Conservation (phyloP, 2,113 vertebrate species). For the Chamaea fasciata region DNA sequence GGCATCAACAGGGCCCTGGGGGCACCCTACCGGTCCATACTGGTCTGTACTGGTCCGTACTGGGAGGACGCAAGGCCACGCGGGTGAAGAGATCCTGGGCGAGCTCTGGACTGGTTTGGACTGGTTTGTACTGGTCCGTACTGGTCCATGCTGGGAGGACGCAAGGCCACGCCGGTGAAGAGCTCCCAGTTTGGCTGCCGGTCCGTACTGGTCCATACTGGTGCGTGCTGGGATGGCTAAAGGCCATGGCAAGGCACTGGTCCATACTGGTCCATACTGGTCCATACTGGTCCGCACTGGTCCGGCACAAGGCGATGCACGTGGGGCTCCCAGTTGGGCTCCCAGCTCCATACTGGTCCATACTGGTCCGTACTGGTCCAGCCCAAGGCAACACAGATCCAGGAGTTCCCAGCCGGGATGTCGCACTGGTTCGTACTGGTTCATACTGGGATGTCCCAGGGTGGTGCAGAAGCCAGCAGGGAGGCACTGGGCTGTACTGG, state of each 20-base stretch:
- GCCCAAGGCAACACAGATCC: neutral
- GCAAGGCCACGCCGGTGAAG: neutral
- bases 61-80: neutral
- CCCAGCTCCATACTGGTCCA: neutral
- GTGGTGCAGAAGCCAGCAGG: neutral
- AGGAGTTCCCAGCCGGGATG: neutral
- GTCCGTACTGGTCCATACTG: neutral
- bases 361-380: neutral
- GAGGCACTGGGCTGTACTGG: neutral
- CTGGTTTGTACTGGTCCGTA: too few relatives aligned
- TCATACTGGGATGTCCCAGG: neutral
- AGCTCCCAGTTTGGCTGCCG: neutral
- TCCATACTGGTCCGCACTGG: neutral
- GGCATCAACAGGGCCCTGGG: neutral
- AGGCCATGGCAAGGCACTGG: neutral
- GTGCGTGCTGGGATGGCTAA: neutral
- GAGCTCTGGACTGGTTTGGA: neutral
- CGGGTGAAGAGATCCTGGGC: neutral
- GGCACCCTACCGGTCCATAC: neutral
- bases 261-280: accelerated
- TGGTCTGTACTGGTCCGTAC: neutral
- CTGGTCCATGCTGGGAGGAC: neutral
- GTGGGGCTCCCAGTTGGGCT: neutral
- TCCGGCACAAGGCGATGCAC: neutral
- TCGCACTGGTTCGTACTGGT: neutral